Conservation (phyloP, 2,888 invertebrate genomes). For the Megalurothrips usitatus region DNA sequence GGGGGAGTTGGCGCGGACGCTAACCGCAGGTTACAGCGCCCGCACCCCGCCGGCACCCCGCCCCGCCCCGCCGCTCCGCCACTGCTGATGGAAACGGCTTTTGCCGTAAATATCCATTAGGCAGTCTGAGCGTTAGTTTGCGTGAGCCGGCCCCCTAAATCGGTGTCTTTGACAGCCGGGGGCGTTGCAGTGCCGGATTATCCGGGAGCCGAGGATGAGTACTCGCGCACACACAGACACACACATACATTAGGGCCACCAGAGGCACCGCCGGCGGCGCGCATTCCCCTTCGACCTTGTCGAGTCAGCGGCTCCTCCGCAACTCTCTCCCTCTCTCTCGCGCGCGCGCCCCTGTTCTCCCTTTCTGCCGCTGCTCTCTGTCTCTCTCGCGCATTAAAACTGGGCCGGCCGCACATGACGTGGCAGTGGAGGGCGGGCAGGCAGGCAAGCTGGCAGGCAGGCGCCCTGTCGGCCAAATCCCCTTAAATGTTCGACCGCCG, state of each 20-base stretch:
- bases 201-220: neutral
- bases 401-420: neutral
- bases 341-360: neutral
- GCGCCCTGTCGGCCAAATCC: neutral
- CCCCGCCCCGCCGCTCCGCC: too few relatives aligned
- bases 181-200: neutral
- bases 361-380: neutral
- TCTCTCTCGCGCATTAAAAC: neutral
- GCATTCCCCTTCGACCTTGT: neutral
- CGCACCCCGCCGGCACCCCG: too few relatives aligned
- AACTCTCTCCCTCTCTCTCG: neutral
- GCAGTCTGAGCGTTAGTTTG: neutral
- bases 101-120: conserved; percentile 16
- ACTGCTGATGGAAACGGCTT: too few relatives aligned
- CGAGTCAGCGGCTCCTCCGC: neutral
- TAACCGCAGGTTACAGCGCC: too few relatives aligned
- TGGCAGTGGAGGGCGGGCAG: neutral
- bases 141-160: neutral
- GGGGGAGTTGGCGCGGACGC: too few relatives aligned
- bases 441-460: too few relatives aligned
- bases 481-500: conserved; percentile 13
- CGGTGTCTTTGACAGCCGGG: neutral
- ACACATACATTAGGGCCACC: neutral
- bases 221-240: too few relatives aligned
- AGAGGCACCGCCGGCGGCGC: neutral